phyloP scores from a whole-genome alignment of 2,113 vertebrate species.

The Lophura nycthemera region DNA sequence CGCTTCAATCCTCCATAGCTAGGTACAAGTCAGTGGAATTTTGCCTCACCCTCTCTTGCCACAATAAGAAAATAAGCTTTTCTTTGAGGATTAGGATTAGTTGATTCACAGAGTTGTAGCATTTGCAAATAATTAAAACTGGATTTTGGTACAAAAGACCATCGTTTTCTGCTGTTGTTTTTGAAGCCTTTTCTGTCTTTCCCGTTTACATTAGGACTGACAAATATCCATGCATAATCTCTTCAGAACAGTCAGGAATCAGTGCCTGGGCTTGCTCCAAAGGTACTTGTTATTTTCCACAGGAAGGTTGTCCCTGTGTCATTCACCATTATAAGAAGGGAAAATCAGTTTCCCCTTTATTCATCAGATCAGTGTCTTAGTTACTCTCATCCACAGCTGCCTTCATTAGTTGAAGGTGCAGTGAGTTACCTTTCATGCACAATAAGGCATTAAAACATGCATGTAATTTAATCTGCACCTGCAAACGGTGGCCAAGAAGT shows the following conservation, averaged over 20 bases:
- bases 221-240: not conserved
- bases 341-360: not conserved
- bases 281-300: not conserved
- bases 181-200: constrained; percentile 1
- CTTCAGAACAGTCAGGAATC: not conserved
- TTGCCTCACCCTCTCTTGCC: not conserved
- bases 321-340: not conserved
- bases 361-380: not conserved
- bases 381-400: not conserved
- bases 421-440: not conserved
- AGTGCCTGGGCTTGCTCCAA: not conserved
- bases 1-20: not conserved
- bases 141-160: constrained; percentile 5
- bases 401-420: not conserved
- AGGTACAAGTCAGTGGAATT: not conserved
- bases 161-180: not conserved
- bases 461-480: not conserved
- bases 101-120: not conserved
- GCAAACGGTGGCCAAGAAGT: not conserved
- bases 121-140: constrained; percentile 38
- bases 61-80: constrained; percentile 30
- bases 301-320: not conserved
- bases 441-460: not conserved
- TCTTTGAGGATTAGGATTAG: constrained; percentile 1
- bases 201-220: not conserved